Base-by-base conservation (phyloP, 37 sponge, comb jelly and placozoan species). In the Ephydatia muelleri region DNA sequence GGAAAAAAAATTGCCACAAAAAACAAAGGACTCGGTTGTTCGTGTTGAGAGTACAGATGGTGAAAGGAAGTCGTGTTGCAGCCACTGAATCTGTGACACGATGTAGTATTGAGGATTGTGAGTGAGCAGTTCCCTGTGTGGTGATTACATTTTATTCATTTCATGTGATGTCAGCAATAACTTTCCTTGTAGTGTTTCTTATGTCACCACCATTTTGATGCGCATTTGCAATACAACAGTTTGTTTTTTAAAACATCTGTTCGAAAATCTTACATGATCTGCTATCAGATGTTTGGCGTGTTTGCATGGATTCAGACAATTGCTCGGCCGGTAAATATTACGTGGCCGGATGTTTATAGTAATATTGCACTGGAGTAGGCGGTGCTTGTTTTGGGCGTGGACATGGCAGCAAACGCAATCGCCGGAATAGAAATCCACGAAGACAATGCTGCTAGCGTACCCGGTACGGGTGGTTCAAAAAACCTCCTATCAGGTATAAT, bases 1-100 rank as follows among this genome's bases (percentile, higher is more conserved):
- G 39, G 76, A 79, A 26, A 88, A 83, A 30, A 31, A 48, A 29
- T 39, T 37, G n/a, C 33, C 30, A 14, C 57, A 14, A 13, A 57
- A 57, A 57, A 57, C 57, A 14, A 57, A 57, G 16, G 57, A 57
- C 57, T 16, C 57, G 16, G 16, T 16, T 57, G 57, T 57, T 57
- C 1, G 19, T 57, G 19, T 57, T 57, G 57, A 57, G 19, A 57
- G 57, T 11, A 57, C 57, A 57, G 57, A 57, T 57, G 57, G 57
- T 11, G 57, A 21, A 19, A 1, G 19, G 19, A 5, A 21, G 12
- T 57, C 57, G 16, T 57, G 57, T 57, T 57, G 57, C 57, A 57
- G 57, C 19, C 57, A 57, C 16, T 11, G 16, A 43, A 43, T 43
- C 47, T 11, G 8, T 8, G 47, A 11, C n/a, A n/a, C n/a, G n/a